Evolutionary conservation across 2,113 vertebrate species (phyloP).

Genomic region (Lipophrys pholis): DNA sequence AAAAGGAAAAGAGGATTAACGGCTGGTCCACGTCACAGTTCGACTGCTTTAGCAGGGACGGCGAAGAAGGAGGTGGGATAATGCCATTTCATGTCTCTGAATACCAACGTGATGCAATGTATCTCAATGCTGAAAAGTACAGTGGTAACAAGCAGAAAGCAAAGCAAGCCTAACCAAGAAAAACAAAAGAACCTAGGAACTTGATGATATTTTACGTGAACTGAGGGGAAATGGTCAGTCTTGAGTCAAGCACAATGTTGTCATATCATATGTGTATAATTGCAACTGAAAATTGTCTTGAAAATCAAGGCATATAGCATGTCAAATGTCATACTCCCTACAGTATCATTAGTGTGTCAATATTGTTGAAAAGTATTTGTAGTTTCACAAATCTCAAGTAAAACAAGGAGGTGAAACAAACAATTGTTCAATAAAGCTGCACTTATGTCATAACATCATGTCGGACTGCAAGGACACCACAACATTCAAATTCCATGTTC

Average conservation of each 20-base stretch:
- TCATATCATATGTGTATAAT: no score
- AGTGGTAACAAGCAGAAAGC: slow-evolving; percentile 38
- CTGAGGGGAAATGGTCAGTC: not conserved
- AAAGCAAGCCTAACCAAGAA: slow-evolving; percentile 37
- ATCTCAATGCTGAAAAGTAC: slow-evolving; percentile 46
- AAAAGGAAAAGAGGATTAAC: slow-evolving; percentile 82
- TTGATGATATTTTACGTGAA: slow-evolving; percentile 9
- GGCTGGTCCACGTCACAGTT: slow-evolving; percentile 76
- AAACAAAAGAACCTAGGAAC: slow-evolving; percentile 35
- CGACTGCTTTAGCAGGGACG: slow-evolving; percentile 74
- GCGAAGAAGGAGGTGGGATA: slow-evolving; percentile 79
- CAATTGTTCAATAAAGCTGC: no score
- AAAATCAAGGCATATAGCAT: no score
- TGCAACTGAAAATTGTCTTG: no score
- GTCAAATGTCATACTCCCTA: no score
- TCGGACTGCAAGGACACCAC: no score
- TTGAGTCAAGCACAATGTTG: not conserved
- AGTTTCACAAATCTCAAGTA: no score
- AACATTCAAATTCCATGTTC: no score
- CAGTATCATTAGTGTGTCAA: no score
- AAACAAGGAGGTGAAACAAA: no score
- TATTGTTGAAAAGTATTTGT: no score
- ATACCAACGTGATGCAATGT: slow-evolving; percentile 72
- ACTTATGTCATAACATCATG: no score
- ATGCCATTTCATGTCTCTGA: slow-evolving; percentile 80